Percentiles rank a stretch among this genome's conserved stretches.
phyloP scores from a whole-genome alignment of 2,113 vertebrate species.

The Colius striatus region DNA sequence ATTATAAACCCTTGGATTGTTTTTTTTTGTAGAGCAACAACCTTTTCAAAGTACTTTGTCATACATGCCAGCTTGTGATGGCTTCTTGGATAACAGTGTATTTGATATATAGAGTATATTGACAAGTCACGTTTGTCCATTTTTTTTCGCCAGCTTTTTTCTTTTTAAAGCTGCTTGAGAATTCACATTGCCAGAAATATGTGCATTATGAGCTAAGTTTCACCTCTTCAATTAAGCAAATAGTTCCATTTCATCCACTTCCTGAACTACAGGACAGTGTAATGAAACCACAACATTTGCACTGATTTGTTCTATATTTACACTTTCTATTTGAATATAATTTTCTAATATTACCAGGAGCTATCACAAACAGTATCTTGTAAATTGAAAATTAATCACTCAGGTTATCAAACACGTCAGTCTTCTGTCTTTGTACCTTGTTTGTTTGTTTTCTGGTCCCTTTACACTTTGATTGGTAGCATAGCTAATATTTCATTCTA shows the following conservation, averaged over 20 bases:
- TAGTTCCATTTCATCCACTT: neutral
- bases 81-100: neutral
- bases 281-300: neutral
- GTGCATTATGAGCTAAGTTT: neutral
- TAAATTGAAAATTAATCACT: neutral
- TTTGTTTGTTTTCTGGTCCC: neutral
- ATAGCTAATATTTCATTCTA: neutral
- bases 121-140: neutral
- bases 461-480: neutral
- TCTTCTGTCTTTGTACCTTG: neutral
- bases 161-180: neutral
- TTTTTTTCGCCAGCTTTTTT: neutral
- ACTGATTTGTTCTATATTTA: neutral
- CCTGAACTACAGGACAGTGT: neutral
- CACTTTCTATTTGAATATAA: neutral
- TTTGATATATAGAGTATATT: neutral
- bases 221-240: neutral
- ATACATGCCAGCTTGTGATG: neutral
- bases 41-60: neutral
- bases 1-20: neutral
- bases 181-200: neutral
- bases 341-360: neutral
- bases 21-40: neutral
- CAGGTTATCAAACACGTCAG: neutral
- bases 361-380: neutral